Evolutionary conservation across 2,888 invertebrate species (phyloP).

Genomic region (Trichacis sp.): DNA sequence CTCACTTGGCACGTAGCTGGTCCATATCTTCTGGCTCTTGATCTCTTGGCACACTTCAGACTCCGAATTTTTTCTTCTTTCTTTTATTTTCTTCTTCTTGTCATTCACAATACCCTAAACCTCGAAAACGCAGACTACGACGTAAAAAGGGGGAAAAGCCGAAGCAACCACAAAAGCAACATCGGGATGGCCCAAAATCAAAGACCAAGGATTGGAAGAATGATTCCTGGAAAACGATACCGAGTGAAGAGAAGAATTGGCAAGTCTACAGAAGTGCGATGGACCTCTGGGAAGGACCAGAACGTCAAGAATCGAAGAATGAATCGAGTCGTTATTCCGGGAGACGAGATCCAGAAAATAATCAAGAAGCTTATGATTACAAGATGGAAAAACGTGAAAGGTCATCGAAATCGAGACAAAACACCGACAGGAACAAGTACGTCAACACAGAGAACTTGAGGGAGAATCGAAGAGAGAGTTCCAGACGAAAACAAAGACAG

Average conservation of each 20-base stretch:
- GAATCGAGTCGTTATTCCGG: constrained; percentile 40
- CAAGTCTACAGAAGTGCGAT: constrained; percentile 67
- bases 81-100: constrained; percentile 57
- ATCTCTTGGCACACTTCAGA: constrained; percentile 46
- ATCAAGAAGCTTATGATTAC: constrained; percentile 44
- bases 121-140: constrained; percentile 63
- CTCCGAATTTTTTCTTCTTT: constrained; percentile 39
- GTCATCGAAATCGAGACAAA: constrained; percentile 47
- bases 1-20: constrained; percentile 47
- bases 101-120: constrained; percentile 55
- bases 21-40: constrained; percentile 49
- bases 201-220: constrained; percentile 61
- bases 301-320: constrained; percentile 52
- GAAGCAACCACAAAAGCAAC: constrained; percentile 58
- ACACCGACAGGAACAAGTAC: constrained; percentile 44
- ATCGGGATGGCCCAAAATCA: constrained; percentile 54
- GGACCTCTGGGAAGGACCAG: constrained; percentile 67
- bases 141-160: too few species aligned
- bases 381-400: constrained; percentile 42
- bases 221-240: constrained; percentile 66
- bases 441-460: constrained; percentile 31
- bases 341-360: constrained; percentile 40
- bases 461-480: constrained; percentile 42
- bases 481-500: constrained; percentile 44
- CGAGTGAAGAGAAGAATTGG: constrained; percentile 67